Evolutionary conservation across 2,113 vertebrate species (phyloP).

Genomic region (Donacobius atricapilla): DNA sequence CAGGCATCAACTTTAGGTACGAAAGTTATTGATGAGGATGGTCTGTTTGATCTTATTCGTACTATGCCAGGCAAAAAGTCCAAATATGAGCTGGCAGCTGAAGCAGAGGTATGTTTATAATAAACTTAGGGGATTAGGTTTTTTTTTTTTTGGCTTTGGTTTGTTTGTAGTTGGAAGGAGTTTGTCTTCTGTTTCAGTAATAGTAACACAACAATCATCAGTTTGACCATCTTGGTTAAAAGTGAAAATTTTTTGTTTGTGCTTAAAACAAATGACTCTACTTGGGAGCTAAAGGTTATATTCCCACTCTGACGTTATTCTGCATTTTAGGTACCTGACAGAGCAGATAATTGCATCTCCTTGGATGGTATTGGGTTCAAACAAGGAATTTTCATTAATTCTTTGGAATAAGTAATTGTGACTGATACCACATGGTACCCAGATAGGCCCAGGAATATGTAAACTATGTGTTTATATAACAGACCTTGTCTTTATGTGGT

Average conservation of each 20-base stretch:
- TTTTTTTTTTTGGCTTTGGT: background rate
- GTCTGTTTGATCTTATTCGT: slow-evolving; percentile 87
- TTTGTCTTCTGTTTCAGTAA: background rate
- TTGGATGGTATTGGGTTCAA: background rate
- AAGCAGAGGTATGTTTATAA: slow-evolving; percentile 81
- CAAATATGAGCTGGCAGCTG: slow-evolving; percentile 89
- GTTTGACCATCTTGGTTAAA: background rate
- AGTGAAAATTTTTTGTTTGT: background rate
- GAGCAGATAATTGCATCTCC: background rate
- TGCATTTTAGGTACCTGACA: background rate
- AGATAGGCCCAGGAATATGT: background rate
- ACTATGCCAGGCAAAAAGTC: slow-evolving; percentile 95
- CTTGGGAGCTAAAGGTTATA: background rate
- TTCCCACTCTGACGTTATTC: background rate
- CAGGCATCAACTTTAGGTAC: slow-evolving; percentile 90
- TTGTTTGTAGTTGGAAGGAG: background rate
- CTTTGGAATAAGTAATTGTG: background rate
- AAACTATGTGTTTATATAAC: background rate
- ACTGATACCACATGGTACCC: background rate
- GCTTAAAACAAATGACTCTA: background rate
- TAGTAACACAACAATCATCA: background rate
- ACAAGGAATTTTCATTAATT: background rate
- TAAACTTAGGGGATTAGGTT: background rate
- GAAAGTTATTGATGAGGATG: slow-evolving; percentile 90
- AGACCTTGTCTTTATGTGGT: background rate